A percentile compares a stretch with the other conserved stretches of the same genome.
These are phyloP conservation scores for Lagodon rhomboides DNA, from an alignment of 2,797 vertebrate species.

Conservation along the genomic window DNA sequence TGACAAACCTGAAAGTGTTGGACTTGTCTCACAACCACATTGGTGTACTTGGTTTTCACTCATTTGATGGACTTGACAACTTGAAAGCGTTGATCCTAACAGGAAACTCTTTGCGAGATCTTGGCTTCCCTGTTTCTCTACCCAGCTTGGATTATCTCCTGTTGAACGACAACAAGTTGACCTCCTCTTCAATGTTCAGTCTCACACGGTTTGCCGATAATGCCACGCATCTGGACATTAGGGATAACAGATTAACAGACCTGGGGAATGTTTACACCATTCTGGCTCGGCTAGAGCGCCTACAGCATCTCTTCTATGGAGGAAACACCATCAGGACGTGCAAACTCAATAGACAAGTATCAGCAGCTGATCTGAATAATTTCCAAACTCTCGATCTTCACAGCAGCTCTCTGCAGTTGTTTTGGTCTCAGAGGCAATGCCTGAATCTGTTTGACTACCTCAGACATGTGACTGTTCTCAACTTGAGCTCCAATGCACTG, in stretches of 20 bases:
- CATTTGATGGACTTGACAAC: conserved; percentile 83
- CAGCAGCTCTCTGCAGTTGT: conserved; percentile 82
- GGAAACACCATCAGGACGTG: conserved; percentile 87
- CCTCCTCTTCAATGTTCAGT: neutral
- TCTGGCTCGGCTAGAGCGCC: conserved; percentile 62
- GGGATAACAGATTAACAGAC: conserved; percentile 84
- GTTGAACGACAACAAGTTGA: conserved; percentile 86
- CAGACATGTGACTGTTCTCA: conserved; percentile 74
- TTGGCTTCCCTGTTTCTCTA: conserved; percentile 76
- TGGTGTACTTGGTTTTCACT: conserved; percentile 74
- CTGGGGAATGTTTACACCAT: conserved; percentile 82
- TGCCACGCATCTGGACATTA: conserved; percentile 78
- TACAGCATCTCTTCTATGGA: conserved; percentile 79
- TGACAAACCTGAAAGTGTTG: conserved; percentile 74
- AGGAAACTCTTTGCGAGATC: conserved; percentile 86
- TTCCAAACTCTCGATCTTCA: conserved; percentile 86
- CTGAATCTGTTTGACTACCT: conserved; percentile 70
- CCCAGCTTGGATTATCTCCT: conserved; percentile 71
- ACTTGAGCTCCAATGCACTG: conserved; percentile 86
- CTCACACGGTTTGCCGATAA: conserved; percentile 42
- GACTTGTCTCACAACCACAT: conserved; percentile 92
- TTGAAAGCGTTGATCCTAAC: conserved; percentile 82
- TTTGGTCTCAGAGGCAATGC: conserved; percentile 72
- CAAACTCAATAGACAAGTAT: accelerated
- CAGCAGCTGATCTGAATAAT: conserved; percentile 52